Evolutionary conservation across 2,888 invertebrate genomes (phyloP).

Genomic region (Pammene fasciana): DNA sequence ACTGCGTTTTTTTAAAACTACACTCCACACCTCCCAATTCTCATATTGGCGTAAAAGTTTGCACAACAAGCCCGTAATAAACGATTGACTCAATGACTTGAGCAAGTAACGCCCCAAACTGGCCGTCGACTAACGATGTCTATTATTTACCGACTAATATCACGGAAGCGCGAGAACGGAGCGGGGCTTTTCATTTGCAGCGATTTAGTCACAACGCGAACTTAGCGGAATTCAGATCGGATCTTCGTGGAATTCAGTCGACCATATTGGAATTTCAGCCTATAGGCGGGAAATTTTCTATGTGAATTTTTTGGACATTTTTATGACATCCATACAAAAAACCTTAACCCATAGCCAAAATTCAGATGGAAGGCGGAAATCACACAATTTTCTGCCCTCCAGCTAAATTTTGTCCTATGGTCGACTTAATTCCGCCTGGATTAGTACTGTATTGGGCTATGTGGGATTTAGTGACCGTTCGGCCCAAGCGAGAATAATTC

Average conservation of each 20-base stretch:
- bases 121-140: constrained; percentile 75
- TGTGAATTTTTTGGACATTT: too few species aligned
- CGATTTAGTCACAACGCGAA: constrained; percentile 47
- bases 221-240: constrained; percentile 59
- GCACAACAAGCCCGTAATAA: constrained; percentile 82
- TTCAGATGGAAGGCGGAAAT: too few species aligned
- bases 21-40: constrained; percentile 54
- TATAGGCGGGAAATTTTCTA: too few species aligned
- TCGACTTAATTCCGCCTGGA: too few species aligned
- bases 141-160: constrained; percentile 71
- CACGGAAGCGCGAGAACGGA: constrained; percentile 52
- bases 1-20: background rate
- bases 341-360: too few species aligned
- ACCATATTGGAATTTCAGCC: too few species aligned
- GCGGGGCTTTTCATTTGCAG: constrained; percentile 59
- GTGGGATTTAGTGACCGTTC: too few species aligned
- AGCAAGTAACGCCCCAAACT: constrained; percentile 79
- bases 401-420: too few species aligned
- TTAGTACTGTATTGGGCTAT: too few species aligned
- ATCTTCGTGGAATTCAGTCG: constrained; percentile 49
- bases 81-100: constrained; percentile 83
- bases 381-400: too few species aligned
- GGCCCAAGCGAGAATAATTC: too few species aligned
- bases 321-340: too few species aligned
- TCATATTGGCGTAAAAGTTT: constrained; percentile 69